Conservation (phyloP, 1,140 invertebrate genomes). For the Lepidurus arcticus region DNA sequence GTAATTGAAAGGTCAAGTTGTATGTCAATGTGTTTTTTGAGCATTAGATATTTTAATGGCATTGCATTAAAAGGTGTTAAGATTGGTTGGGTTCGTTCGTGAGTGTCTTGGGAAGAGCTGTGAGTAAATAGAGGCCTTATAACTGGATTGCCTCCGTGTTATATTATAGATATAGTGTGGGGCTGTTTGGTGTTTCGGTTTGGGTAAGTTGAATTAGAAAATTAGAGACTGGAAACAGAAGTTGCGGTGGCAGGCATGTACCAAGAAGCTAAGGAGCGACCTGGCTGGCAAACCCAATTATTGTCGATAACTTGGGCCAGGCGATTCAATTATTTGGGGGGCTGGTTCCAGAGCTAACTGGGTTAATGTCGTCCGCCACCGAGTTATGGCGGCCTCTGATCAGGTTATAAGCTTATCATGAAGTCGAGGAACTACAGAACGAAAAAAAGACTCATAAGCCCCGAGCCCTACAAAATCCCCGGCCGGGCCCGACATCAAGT, state of each 20-base stretch:
- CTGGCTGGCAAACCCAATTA: slow-evolving; percentile 20
- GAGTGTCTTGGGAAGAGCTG: too few relatives aligned
- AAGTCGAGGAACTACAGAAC: slow-evolving; percentile 16
- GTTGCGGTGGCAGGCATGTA: neutral
- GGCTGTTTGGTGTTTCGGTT: too few relatives aligned
- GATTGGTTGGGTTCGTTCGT: neutral
- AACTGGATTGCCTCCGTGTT: too few relatives aligned
- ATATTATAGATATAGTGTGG: too few relatives aligned
- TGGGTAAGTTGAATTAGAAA: neutral
- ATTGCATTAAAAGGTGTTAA: neutral
- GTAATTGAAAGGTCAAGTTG: neutral
- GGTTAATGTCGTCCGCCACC: slow-evolving; percentile 17
- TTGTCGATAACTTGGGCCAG: slow-evolving; percentile 17
- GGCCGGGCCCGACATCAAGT: neutral
- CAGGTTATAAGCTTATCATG: slow-evolving; percentile 22
- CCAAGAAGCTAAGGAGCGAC: neutral
- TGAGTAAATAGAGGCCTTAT: too few relatives aligned
- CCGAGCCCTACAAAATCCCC: slow-evolving; percentile 10
- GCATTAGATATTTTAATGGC: neutral
- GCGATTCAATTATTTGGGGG: slow-evolving; percentile 21
- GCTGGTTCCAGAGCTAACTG: slow-evolving; percentile 16
- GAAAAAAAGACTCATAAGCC: neutral
- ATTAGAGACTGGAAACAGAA: neutral
- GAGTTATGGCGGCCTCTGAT: slow-evolving; percentile 16
- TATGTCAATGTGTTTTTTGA: neutral